Percentiles rank a stretch among this genome's conserved stretches.
These are phyloP conservation scores for Geococcyx californianus DNA, from an alignment of 2,113 vertebrate genomes.

Conservation along the genomic window DNA sequence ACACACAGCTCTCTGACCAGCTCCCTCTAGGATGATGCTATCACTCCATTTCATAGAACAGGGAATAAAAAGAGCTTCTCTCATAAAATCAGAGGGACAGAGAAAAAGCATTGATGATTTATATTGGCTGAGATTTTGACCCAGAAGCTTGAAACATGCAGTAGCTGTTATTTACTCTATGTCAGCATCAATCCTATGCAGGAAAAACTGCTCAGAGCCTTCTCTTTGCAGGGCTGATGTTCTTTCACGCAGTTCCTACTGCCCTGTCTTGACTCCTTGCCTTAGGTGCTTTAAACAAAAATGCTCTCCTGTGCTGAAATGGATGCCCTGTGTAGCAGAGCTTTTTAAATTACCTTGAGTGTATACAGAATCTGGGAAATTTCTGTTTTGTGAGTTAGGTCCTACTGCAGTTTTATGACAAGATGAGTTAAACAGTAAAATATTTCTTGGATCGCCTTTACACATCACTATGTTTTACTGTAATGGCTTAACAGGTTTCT, in stretches of 20 bases:
- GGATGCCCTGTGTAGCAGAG: background rate
- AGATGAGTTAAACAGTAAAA: conserved; percentile 12
- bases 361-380: background rate
- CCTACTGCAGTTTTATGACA: background rate
- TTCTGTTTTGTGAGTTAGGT: background rate
- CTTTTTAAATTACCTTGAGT: background rate
- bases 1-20: background rate
- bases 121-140: conserved; percentile 1
- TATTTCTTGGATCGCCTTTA: background rate
- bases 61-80: background rate
- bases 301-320: background rate
- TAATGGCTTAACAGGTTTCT: background rate
- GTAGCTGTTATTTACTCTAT: conserved; percentile 27
- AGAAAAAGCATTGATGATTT: background rate
- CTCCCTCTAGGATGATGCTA: background rate
- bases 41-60: background rate
- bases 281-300: background rate
- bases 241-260: background rate
- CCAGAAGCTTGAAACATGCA: conserved; percentile 26
- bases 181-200: background rate
- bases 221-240: background rate
- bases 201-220: background rate
- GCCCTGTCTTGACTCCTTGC: background rate
- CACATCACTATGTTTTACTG: background rate
- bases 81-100: background rate